Percentiles rank a stretch among this genome's conserved stretches.
These are phyloP conservation scores for Lichenostomus cassidix DNA, from an alignment of 2,113 vertebrate genomes.

Conservation along the genomic window DNA sequence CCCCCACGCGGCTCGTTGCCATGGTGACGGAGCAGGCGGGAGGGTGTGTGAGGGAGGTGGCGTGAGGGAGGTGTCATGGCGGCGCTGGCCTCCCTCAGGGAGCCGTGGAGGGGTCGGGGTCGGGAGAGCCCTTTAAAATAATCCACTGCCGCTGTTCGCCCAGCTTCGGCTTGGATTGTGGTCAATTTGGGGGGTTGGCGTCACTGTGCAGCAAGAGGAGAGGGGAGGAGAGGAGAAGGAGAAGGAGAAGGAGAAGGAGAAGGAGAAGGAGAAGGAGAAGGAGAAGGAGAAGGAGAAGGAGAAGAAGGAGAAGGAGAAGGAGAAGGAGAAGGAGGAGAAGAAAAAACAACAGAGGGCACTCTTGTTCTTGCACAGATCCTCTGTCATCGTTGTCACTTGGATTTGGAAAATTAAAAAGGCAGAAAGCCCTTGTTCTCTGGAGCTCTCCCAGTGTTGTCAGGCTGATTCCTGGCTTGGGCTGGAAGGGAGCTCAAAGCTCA, in stretches of 20 bases:
- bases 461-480: background rate
- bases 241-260: background rate
- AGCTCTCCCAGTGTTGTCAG: background rate
- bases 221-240: too few relatives aligned
- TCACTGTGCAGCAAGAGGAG: too few relatives aligned
- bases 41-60: background rate
- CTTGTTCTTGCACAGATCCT: background rate
- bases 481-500: background rate
- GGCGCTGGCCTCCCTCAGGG: background rate
- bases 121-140: background rate
- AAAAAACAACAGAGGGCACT: background rate
- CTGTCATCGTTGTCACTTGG: background rate
- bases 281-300: background rate
- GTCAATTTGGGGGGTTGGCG: too few relatives aligned
- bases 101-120: fast-evolving
- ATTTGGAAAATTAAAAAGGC: background rate
- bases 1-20: background rate
- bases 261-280: too few relatives aligned
- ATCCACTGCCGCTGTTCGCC: too few relatives aligned
- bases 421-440: background rate
- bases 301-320: background rate
- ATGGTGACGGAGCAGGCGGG: background rate
- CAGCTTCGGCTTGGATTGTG: too few relatives aligned
- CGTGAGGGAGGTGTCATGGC: background rate
- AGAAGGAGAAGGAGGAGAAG: background rate